Conservation (phyloP, 2,797 vertebrate species). For the Cirrhinus molitorella region DNA sequence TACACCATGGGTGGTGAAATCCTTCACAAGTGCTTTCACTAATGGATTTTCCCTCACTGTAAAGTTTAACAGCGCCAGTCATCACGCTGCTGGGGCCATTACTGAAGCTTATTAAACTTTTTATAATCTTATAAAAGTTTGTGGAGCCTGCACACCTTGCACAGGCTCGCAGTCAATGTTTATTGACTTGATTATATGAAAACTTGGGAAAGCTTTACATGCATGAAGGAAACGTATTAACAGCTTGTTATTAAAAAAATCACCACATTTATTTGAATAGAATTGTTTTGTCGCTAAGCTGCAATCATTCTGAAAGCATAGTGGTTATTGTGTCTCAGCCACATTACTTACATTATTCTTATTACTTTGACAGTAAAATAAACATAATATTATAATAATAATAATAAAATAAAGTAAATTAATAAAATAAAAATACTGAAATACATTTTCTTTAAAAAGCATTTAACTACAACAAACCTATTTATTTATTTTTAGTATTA, state of each 20-base stretch:
- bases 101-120: slow-evolving; percentile 36
- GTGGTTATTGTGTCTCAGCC: no score
- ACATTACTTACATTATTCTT: no score
- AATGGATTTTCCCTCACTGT: slow-evolving; percentile 31
- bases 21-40: slow-evolving; percentile 10
- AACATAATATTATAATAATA: no score
- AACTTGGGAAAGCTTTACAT: not conserved
- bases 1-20: slow-evolving; percentile 14
- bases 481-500: no score
- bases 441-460: no score
- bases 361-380: no score
- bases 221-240: not conserved
- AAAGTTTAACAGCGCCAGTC: slow-evolving; percentile 23
- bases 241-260: not conserved
- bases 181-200: not conserved
- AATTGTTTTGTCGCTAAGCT: not conserved
- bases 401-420: no score
- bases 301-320: no score
- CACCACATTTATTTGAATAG: not conserved
- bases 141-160: slow-evolving; percentile 29
- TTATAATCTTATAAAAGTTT: slow-evolving; percentile 33
- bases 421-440: no score
- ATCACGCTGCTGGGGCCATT: slow-evolving; percentile 17
- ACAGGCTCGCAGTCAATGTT: not conserved
- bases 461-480: no score